A percentile compares a stretch with the other conserved stretches of the same genome.
Conservation (phyloP, 2,797 vertebrate genomes). For the Gobionotothen gibberifrons region DNA sequence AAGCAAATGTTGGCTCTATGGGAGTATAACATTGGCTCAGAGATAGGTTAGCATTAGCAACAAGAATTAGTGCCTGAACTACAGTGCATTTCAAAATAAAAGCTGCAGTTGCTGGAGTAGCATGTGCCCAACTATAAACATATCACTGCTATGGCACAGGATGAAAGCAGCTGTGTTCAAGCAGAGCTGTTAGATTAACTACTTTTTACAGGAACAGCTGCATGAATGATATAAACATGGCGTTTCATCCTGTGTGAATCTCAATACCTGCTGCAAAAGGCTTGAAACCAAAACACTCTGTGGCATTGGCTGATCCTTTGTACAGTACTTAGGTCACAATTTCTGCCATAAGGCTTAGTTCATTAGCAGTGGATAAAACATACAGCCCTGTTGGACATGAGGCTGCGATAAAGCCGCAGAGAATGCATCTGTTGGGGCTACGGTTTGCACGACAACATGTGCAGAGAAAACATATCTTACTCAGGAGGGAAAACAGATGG, state of each 20-base stretch:
- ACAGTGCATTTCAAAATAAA: slow-evolving; percentile 23
- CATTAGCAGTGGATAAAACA: slow-evolving; percentile 62
- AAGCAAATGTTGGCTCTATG: too few relatives aligned
- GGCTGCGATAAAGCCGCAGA: slow-evolving; percentile 26
- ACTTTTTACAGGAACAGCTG: too few relatives aligned
- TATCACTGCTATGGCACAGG: slow-evolving; percentile 15
- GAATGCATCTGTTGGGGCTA: slow-evolving; percentile 18
- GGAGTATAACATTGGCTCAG: too few relatives aligned
- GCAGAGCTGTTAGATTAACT: slow-evolving; percentile 20
- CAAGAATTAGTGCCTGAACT: background rate
- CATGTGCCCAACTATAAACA: background rate
- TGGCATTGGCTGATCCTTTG: slow-evolving; percentile 48
- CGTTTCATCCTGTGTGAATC: slow-evolving; percentile 6
- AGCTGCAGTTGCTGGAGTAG: slow-evolving; percentile 5
- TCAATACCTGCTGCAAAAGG: slow-evolving; percentile 13
- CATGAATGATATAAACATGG: background rate
- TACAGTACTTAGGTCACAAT: slow-evolving; percentile 42
- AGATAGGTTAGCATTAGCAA: too few relatives aligned
- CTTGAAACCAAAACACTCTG: slow-evolving; percentile 7
- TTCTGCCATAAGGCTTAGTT: slow-evolving; percentile 44
- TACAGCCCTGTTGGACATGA: slow-evolving; percentile 20
- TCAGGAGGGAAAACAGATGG: slow-evolving; percentile 48
- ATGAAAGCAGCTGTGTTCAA: slow-evolving; percentile 35
- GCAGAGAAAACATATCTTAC: slow-evolving; percentile 48
- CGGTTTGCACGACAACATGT: slow-evolving; percentile 43